phyloP scores from a whole-genome alignment of 2,113 vertebrate genomes.

The Heliornis fulica region DNA sequence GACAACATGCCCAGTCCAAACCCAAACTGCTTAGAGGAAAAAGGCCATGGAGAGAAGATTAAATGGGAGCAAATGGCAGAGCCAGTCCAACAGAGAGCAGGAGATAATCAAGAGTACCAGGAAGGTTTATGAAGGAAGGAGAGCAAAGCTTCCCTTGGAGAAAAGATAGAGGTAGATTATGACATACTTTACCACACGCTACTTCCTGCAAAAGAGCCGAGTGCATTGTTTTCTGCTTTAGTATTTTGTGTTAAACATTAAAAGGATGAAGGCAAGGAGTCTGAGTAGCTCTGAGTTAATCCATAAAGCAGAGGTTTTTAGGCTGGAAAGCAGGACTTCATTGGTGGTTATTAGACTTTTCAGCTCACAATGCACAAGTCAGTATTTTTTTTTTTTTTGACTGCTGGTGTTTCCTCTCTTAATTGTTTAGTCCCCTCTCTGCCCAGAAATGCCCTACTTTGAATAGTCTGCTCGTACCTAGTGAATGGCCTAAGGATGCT shows the following conservation, averaged over 20 bases:
- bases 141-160: slow-evolving; percentile 14
- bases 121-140: slow-evolving; percentile 25
- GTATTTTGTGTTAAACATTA: slow-evolving; percentile 53
- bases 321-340: not conserved
- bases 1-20: not conserved
- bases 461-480: not conserved
- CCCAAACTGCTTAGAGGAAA: not conserved
- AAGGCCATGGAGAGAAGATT: not conserved
- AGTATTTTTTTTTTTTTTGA: slow-evolving; percentile 3
- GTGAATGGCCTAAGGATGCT: not conserved
- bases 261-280: slow-evolving; percentile 27
- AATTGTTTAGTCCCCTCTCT: not conserved
- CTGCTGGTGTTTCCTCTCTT: not conserved
- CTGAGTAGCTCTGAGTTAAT: slow-evolving; percentile 12
- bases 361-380: not conserved
- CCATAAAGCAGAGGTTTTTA: not conserved
- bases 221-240: slow-evolving; percentile 52
- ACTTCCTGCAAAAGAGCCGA: slow-evolving; percentile 28
- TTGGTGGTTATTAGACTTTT: slow-evolving; percentile 25
- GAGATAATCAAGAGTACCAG: not conserved
- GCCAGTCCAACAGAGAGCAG: not conserved
- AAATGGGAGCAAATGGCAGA: not conserved
- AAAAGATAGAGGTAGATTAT: slow-evolving; percentile 34
- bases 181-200: slow-evolving; percentile 2
- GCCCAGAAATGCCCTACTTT: not conserved